These are phyloP conservation scores for Psilanteris sp. DNA, from an alignment of 1,140 invertebrate genomes.

Conservation along the genomic window DNA sequence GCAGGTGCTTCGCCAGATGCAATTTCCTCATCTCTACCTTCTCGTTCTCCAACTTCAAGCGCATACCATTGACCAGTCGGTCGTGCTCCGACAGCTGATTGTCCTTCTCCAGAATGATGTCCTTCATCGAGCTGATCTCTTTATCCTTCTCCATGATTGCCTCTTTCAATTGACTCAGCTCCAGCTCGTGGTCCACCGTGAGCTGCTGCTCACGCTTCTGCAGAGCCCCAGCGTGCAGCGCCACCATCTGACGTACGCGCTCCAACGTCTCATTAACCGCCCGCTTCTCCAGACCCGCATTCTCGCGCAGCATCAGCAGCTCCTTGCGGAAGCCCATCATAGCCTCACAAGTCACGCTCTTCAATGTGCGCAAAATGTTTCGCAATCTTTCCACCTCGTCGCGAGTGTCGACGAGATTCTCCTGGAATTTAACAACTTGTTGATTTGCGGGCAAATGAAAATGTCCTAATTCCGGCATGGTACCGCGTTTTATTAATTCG, in stretches of 20 bases:
- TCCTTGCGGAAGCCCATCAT: constrained; percentile 83
- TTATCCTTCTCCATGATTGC: constrained; percentile 80
- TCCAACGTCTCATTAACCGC: constrained; percentile 80
- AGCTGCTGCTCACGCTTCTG: constrained; percentile 82
- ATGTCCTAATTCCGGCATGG: no score
- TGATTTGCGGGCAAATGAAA: no score
- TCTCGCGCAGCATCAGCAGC: constrained; percentile 81
- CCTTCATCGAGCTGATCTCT: constrained; percentile 78
- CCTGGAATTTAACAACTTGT: constrained; percentile 70
- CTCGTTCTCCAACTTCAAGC: constrained; percentile 76
- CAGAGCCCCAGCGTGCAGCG: constrained; percentile 80
- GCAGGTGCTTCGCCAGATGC: constrained; percentile 57
- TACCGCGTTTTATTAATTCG: no score
- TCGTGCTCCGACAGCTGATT: constrained; percentile 69
- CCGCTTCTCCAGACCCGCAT: constrained; percentile 79
- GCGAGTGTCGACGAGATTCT: constrained; percentile 76
- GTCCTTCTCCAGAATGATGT: constrained; percentile 70
- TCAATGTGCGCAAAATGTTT: constrained; percentile 69
- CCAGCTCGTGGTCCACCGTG: constrained; percentile 84
- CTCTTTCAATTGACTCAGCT: constrained; percentile 83
- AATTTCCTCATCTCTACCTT: constrained; percentile 66
- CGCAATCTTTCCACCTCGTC: constrained; percentile 76
- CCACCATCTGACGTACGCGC: constrained; percentile 80
- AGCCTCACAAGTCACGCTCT: constrained; percentile 74
- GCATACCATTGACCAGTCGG: constrained; percentile 67